Percentiles rank a stretch among this genome's conserved stretches.
Evolutionary conservation across 1,140 invertebrate species (phyloP).

Genomic region (Drosophila bifasciata): DNA sequence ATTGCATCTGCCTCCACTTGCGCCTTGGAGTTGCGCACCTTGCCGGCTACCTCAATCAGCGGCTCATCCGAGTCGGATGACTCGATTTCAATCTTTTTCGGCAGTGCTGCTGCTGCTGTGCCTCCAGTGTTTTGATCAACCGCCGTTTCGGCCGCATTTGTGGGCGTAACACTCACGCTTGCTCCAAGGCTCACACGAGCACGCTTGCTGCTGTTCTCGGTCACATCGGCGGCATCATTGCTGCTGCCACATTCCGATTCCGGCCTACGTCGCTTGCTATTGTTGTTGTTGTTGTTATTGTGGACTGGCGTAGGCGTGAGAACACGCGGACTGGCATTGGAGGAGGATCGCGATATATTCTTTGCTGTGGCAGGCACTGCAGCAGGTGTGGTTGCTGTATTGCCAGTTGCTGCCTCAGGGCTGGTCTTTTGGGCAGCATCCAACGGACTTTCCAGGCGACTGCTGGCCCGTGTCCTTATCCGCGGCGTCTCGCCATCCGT

Average conservation of each 20-base stretch:
- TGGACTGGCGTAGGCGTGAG: constrained; percentile 54
- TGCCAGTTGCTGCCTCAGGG: constrained; percentile 76
- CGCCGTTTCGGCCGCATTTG: constrained; percentile 6
- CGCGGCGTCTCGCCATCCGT: constrained; percentile 67
- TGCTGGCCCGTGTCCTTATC: constrained; percentile 88
- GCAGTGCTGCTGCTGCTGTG: neutral
- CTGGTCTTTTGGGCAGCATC: constrained; percentile 86
- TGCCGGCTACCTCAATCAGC: constrained; percentile 89
- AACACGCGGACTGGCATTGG: constrained; percentile 55
- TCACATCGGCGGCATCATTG: constrained; percentile 39
- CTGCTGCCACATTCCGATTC: constrained; percentile 88
- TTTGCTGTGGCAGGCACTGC: constrained; percentile 15
- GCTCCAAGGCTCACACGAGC: constrained; percentile 51
- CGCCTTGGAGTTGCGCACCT: constrained; percentile 86
- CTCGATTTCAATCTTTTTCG: constrained; percentile 84
- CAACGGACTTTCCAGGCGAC: constrained; percentile 89
- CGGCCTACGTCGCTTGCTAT: constrained; percentile 88
- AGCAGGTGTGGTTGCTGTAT: constrained; percentile 26
- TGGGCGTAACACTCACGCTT: constrained; percentile 9
- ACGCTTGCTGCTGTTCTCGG: constrained; percentile 47
- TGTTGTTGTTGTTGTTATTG: constrained; percentile 58
- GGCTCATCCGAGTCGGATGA: constrained; percentile 92
- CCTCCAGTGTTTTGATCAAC: constrained; percentile 30
- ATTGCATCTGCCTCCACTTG: constrained; percentile 51
- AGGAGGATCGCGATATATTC: constrained; percentile 44